Evolutionary conservation across 1,140 invertebrate species (phyloP).

Genomic region (Druon quercuslanigerum): DNA sequence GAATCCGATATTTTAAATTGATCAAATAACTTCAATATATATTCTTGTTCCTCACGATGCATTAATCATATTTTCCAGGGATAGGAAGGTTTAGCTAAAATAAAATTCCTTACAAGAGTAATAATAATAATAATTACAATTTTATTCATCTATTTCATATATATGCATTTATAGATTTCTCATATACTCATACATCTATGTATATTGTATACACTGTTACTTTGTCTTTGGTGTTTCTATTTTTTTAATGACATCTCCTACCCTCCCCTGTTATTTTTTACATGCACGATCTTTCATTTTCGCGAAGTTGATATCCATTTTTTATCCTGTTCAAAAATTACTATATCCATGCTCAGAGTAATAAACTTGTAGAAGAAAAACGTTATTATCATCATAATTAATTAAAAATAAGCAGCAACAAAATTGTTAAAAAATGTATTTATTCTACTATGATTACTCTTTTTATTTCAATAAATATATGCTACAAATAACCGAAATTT

Average conservation of each 20-base stretch:
- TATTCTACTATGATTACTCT: background rate
- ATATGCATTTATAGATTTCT: constrained; percentile 62
- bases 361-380: background rate
- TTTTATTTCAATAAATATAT: background rate
- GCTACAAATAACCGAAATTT: background rate
- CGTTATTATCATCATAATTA: too few relatives aligned
- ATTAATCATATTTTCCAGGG: background rate
- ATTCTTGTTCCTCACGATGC: too few relatives aligned
- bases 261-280: constrained; percentile 27
- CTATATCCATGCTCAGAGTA: background rate
- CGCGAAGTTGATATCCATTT: background rate
- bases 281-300: constrained; percentile 10
- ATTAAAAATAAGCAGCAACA: too few relatives aligned
- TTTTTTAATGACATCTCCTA: constrained; percentile 37
- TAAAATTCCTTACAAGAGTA: constrained; percentile 3
- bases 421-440: too few relatives aligned
- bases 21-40: too few relatives aligned
- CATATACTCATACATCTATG: constrained; percentile 47
- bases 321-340: background rate
- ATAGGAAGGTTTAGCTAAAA: background rate
- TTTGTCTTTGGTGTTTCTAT: constrained; percentile 50
- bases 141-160: constrained; percentile 67
- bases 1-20: too few relatives aligned
- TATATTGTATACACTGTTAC: constrained; percentile 61
- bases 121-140: constrained; percentile 57